phyloP scores from a whole-genome alignment of 2,797 vertebrate species.

The Betta splendens region DNA sequence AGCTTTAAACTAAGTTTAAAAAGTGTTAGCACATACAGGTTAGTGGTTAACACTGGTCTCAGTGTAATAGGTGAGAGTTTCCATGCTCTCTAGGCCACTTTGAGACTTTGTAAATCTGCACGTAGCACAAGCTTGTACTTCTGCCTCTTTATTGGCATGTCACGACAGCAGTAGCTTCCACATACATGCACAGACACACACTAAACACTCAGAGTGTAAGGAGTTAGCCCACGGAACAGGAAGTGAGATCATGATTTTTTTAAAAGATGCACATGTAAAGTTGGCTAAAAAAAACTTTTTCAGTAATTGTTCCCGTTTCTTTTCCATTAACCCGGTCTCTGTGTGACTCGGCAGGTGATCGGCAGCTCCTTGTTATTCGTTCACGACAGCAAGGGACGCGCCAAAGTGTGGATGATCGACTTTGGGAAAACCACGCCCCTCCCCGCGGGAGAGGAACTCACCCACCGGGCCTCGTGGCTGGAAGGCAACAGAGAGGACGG shows the following conservation, averaged over 20 bases:
- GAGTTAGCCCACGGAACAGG: slow-evolving; percentile 44
- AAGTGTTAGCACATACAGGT: too few relatives aligned
- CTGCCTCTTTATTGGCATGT: too few relatives aligned
- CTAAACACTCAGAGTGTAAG: neutral
- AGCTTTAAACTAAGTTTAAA: too few relatives aligned
- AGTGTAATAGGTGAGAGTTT: too few relatives aligned
- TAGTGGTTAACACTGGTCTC: too few relatives aligned
- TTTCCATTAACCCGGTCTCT: neutral
- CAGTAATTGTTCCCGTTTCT: slow-evolving; percentile 3
- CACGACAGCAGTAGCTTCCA: neutral
- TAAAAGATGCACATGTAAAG: slow-evolving; percentile 10
- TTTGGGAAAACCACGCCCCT: slow-evolving; percentile 97
- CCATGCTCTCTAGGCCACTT: too few relatives aligned
- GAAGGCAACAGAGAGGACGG: slow-evolving; percentile 98
- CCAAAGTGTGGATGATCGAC: slow-evolving; percentile 99
- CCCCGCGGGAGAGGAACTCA: slow-evolving; percentile 88
- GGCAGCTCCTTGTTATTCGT: slow-evolving; percentile 98
- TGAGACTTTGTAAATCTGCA: too few relatives aligned
- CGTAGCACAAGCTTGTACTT: too few relatives aligned
- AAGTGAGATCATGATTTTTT: slow-evolving; percentile 47
- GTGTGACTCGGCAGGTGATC: slow-evolving; percentile 85
- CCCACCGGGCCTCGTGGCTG: slow-evolving; percentile 87
- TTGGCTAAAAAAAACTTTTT: neutral
- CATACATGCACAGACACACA: neutral
- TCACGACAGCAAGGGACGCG: slow-evolving; percentile 91